These are phyloP conservation scores for Rhodinocichla rosea DNA, from an alignment of 2,113 vertebrate genomes.

Conservation along the genomic window DNA sequence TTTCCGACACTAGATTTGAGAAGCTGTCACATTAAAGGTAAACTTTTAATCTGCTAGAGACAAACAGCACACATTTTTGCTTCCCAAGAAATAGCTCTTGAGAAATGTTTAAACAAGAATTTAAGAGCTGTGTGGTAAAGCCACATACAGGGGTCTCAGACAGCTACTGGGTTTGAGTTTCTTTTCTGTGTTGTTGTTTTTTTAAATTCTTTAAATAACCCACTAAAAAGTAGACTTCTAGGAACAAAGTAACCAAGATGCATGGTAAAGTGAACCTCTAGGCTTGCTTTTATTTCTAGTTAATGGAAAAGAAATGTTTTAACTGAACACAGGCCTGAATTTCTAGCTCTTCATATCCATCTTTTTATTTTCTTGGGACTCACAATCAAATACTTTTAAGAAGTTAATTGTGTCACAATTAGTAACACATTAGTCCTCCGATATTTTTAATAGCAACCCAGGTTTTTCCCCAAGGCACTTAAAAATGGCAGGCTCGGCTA, in stretches of 20 bases:
- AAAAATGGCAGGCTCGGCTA: conserved; percentile 27
- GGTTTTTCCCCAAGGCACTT: conserved; percentile 58
- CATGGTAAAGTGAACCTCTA: conserved; percentile 30
- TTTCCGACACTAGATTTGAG: conserved; percentile 32
- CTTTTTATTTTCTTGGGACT: conserved; percentile 43
- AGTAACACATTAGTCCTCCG: conserved; percentile 61
- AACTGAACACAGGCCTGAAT: conserved; percentile 3
- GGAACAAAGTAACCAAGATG: conserved; percentile 21
- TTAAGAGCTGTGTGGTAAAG: conserved; percentile 63
- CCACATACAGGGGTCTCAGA: not conserved
- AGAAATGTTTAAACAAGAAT: conserved; percentile 71
- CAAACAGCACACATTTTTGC: conserved; percentile 61
- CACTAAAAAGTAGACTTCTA: conserved; percentile 42
- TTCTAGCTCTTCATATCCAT: conserved; percentile 17
- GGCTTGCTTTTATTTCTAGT: conserved; percentile 48
- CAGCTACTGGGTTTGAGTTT: conserved; percentile 25
- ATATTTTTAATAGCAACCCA: conserved; percentile 60
- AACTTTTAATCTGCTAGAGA: conserved; percentile 66
- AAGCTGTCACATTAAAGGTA: conserved; percentile 58
- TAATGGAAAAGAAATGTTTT: conserved; percentile 20
- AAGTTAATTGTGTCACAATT: conserved; percentile 66
- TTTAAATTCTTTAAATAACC: conserved; percentile 56
- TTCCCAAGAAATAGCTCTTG: conserved; percentile 56
- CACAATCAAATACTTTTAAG: conserved; percentile 9
- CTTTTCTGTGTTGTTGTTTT: conserved; percentile 12